Evolutionary conservation across 2,888 invertebrate genomes (phyloP).

Genomic region (Crioceris asparagi): DNA sequence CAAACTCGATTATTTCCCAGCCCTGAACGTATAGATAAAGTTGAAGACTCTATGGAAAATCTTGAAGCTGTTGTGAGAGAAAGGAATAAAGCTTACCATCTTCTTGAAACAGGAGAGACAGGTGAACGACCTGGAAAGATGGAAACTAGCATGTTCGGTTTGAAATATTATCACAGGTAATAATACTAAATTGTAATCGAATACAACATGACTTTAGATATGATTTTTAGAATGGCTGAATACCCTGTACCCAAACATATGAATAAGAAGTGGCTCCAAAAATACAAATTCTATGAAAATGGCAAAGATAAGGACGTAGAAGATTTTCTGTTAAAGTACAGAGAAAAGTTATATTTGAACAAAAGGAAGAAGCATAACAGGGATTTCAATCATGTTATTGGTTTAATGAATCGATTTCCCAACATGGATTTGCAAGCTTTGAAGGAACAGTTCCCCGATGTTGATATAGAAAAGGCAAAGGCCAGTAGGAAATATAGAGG

Average conservation of each 20-base stretch:
- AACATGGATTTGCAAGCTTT: slow-evolving; percentile 61
- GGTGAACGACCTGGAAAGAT: slow-evolving; percentile 64
- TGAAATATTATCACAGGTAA: slow-evolving; percentile 44
- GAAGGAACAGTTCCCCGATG: slow-evolving; percentile 61
- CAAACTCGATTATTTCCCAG: slow-evolving; percentile 66
- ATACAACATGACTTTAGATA: too few species aligned
- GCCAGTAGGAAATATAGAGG: slow-evolving; percentile 40
- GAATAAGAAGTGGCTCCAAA: slow-evolving; percentile 54
- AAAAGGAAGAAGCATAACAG: slow-evolving; percentile 47
- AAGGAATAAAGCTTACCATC: slow-evolving; percentile 79
- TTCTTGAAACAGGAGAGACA: slow-evolving; percentile 78
- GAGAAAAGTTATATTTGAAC: slow-evolving; percentile 53
- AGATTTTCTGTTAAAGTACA: slow-evolving; percentile 50
- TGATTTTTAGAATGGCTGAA: slow-evolving; percentile 44
- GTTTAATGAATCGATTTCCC: slow-evolving; percentile 63
- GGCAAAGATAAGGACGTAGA: slow-evolving; percentile 45
- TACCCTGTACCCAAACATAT: slow-evolving; percentile 54
- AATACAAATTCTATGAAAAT: slow-evolving; percentile 40
- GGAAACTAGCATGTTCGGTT: slow-evolving; percentile 50
- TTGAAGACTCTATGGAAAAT: slow-evolving; percentile 90
- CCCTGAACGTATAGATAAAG: slow-evolving; percentile 89
- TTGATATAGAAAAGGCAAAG: slow-evolving; percentile 59
- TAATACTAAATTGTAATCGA: too few species aligned
- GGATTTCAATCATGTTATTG: slow-evolving; percentile 56
- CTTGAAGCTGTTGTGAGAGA: slow-evolving; percentile 84